phyloP scores from a whole-genome alignment of 1,140 invertebrate species.

The Himalopsyche phryganea region DNA sequence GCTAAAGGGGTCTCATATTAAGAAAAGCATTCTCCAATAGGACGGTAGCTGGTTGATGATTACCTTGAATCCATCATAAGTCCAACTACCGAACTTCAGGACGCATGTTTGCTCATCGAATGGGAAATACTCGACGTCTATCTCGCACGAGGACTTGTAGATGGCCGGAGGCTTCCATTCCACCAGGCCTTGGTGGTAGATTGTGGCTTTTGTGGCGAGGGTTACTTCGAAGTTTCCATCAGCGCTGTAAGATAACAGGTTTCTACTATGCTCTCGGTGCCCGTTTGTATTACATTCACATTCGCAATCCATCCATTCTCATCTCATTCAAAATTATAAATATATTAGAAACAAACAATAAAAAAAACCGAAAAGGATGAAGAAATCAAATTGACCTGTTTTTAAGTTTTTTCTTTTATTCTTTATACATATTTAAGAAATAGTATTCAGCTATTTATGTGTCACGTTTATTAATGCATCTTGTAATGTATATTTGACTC shows the following conservation, averaged over 20 bases:
- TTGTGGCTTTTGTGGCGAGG: conserved; percentile 88
- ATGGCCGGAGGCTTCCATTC: conserved; percentile 96
- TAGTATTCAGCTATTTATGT: no score
- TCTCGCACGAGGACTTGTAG: conserved; percentile 93
- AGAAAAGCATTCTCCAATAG: conserved; percentile 21
- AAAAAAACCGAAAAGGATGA: no score
- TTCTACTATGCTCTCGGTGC: conserved; percentile 30
- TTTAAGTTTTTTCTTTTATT: no score
- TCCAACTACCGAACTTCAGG: conserved; percentile 89
- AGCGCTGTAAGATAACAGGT: conserved; percentile 67
- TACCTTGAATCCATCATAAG: conserved; percentile 89
- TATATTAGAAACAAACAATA: no score
- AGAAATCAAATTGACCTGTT: no score
- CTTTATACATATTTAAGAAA: no score
- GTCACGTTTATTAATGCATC: no score
- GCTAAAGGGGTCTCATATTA: conserved; percentile 10
- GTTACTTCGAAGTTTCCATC: conserved; percentile 97
- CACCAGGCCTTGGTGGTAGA: conserved; percentile 87
- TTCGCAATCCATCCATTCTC: no score
- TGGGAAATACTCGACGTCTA: conserved; percentile 95
- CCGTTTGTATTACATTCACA: not conserved
- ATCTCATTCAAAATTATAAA: no score
- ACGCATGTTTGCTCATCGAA: conserved; percentile 93
- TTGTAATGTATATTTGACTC: no score
- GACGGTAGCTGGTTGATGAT: conserved; percentile 24